These are phyloP conservation scores for Choristoneura fumiferana DNA, from an alignment of 1,140 invertebrate genomes.

Conservation along the genomic window DNA sequence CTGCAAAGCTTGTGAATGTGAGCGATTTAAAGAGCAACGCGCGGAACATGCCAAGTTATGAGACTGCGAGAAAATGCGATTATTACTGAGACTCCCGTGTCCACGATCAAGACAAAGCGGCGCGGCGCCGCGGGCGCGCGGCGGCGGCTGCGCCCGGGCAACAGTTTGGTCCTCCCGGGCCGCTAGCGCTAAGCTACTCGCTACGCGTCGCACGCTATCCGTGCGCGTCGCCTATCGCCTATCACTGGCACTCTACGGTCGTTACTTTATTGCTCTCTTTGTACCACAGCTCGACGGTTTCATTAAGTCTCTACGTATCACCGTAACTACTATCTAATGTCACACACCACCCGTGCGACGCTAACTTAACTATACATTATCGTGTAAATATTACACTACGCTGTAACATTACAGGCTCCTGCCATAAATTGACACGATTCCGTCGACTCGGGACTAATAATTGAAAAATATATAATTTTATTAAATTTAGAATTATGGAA, in stretches of 20 bases:
- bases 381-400: constrained; percentile 49
- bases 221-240: constrained; percentile 40
- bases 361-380: constrained; percentile 49
- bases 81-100: not conserved
- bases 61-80: not conserved
- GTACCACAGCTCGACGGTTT: constrained; percentile 76
- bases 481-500: constrained; percentile 46
- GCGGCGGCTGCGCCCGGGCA: constrained; percentile 40
- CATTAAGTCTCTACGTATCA: constrained; percentile 76
- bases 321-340: constrained; percentile 65
- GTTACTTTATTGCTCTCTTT: constrained; percentile 72
- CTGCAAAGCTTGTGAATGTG: not conserved
- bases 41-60: not conserved
- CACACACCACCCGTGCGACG: constrained; percentile 46
- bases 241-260: constrained; percentile 52
- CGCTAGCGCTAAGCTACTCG: constrained; percentile 36
- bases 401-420: constrained; percentile 59
- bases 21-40: not conserved
- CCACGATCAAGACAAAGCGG: constrained; percentile 18
- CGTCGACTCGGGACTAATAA: constrained; percentile 52
- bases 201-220: constrained; percentile 55
- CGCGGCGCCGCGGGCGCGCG: not conserved
- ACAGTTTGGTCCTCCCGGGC: constrained; percentile 60
- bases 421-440: constrained; percentile 67
- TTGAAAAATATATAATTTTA: constrained; percentile 53